Conservation (phyloP, 2,113 vertebrate species). For the Ophiodon elongatus region DNA sequence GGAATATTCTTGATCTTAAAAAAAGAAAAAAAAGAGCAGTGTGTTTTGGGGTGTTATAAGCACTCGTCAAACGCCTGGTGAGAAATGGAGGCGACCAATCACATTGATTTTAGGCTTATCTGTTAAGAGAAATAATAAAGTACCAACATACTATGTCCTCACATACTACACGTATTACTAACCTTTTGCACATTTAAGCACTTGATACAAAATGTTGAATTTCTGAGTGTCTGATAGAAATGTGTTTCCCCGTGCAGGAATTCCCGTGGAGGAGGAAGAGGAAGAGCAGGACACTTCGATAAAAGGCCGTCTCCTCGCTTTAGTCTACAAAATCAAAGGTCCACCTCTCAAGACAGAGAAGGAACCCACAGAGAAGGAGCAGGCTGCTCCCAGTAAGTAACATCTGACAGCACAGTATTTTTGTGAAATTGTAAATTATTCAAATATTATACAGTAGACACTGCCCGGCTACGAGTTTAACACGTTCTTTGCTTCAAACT, state of each 20-base stretch:
- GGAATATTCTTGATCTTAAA: neutral
- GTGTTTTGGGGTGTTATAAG: neutral
- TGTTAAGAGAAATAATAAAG: neutral
- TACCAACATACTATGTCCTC: neutral
- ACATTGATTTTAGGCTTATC: neutral
- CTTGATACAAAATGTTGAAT: neutral
- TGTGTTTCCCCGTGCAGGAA: conserved; percentile 81
- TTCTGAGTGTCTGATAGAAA: conserved; percentile 7
- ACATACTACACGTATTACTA: neutral
- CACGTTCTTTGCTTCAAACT: neutral
- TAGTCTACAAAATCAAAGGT: conserved; percentile 95
- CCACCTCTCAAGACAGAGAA: conserved; percentile 88
- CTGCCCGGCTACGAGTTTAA: neutral
- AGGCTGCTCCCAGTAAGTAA: conserved; percentile 90
- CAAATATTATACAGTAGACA: neutral
- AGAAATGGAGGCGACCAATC: neutral
- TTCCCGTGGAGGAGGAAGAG: conserved; percentile 93
- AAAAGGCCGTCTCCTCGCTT: conserved; percentile 89
- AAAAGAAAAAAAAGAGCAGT: neutral
- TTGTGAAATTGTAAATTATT: neutral
- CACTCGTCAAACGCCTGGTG: neutral
- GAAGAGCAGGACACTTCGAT: conserved; percentile 92
- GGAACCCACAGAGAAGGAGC: conserved; percentile 87
- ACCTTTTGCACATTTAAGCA: neutral
- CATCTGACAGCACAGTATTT: neutral